These are phyloP conservation scores for Caenorhabditis macrosperma DNA, from an alignment of 2,888 invertebrate genomes.

Conservation along the genomic window DNA sequence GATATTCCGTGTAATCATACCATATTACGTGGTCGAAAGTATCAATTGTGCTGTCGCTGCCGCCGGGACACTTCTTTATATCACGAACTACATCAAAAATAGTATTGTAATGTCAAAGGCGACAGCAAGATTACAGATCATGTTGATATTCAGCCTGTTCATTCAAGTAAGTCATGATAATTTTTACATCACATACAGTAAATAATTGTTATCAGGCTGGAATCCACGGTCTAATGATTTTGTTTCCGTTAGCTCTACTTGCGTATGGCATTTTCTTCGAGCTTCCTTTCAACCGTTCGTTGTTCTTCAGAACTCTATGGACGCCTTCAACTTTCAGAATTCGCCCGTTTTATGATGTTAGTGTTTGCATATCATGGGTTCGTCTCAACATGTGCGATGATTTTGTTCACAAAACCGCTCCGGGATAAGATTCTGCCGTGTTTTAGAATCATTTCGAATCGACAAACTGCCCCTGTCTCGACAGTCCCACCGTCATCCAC, in stretches of 20 bases:
- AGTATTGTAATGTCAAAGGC: background rate
- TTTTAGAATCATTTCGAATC: background rate
- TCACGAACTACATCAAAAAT: background rate
- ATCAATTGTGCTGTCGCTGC: no score
- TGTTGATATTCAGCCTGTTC: background rate
- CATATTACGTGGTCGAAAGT: no score
- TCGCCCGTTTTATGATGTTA: background rate
- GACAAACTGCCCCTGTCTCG: background rate
- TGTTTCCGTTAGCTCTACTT: background rate
- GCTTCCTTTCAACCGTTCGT: background rate
- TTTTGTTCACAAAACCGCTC: background rate
- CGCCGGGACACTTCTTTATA: background rate
- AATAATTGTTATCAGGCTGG: background rate
- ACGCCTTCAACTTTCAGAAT: background rate
- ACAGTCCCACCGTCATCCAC: background rate
- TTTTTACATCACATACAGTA: background rate
- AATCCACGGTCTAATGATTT: background rate
- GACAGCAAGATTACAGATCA: background rate
- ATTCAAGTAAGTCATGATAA: background rate
- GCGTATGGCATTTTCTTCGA: background rate
- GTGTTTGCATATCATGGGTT: background rate
- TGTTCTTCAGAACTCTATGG: background rate
- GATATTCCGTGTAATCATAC: no score
- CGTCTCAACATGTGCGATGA: background rate
- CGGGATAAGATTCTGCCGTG: background rate